These are phyloP conservation scores for Apantesis nais DNA, from an alignment of 2,888 invertebrate genomes.

Conservation along the genomic window DNA sequence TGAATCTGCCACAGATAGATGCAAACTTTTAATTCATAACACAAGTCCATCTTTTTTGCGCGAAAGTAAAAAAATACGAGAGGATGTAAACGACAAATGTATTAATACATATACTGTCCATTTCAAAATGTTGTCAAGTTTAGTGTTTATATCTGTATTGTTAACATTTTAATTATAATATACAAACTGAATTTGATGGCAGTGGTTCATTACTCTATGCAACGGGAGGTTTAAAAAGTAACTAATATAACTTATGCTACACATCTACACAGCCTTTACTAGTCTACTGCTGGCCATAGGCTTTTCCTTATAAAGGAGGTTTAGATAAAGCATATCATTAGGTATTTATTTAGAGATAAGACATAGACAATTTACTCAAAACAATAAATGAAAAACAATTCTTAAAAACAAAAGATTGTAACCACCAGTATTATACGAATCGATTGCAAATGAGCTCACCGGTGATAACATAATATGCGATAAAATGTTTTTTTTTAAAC, in stretches of 20 bases:
- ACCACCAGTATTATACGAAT: constrained; percentile 52
- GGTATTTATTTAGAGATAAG: constrained; percentile 1
- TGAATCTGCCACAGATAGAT: no score
- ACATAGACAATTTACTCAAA: constrained; percentile 1
- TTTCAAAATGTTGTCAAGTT: neutral
- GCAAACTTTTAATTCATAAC: no score
- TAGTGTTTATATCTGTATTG: neutral
- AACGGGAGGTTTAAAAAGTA: no score
- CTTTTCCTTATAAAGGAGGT: no score
- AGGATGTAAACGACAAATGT: no score
- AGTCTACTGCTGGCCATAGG: no score
- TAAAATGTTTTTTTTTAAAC: constrained; percentile 44
- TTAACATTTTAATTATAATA: neutral
- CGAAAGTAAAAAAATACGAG: no score
- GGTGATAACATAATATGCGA: constrained; percentile 60
- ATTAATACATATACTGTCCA: neutral
- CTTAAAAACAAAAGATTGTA: constrained; percentile 35
- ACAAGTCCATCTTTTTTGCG: no score
- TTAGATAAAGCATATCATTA: neutral
- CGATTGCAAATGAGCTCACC: constrained; percentile 56
- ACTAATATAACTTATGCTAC: neutral
- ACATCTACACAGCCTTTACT: no score
- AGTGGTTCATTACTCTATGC: no score
- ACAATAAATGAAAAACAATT: neutral
- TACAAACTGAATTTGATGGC: neutral